Evolutionary conservation across 2,797 vertebrate species (phyloP).

Genomic region (Acanthiza pusilla): DNA sequence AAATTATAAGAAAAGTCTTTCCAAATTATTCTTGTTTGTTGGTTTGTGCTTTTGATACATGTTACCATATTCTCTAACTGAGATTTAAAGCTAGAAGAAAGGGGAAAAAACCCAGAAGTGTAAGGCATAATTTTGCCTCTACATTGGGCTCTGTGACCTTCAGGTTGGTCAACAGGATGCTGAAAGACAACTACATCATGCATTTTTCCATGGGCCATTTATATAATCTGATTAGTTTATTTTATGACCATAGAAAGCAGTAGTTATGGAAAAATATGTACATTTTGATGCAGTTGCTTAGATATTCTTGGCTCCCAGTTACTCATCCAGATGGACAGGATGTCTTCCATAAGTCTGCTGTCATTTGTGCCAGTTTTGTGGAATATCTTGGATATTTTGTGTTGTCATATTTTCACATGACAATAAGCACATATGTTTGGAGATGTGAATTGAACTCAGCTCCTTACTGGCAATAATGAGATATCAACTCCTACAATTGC

Average conservation of each 20-base stretch:
- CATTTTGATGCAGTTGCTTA: background rate
- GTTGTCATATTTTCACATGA: background rate
- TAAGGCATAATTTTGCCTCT: background rate
- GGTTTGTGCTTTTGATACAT: background rate
- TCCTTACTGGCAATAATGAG: background rate
- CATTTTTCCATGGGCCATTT: background rate
- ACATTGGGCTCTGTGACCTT: background rate
- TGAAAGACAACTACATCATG: background rate
- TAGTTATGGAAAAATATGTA: background rate
- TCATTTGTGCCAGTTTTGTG: background rate
- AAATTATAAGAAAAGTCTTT: background rate
- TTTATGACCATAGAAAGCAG: background rate
- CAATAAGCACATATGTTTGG: background rate
- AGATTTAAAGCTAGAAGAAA: background rate
- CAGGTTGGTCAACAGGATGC: background rate
- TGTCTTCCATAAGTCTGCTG: background rate
- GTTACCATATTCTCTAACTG: background rate
- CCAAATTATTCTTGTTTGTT: background rate
- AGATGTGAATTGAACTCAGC: background rate
- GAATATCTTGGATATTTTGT: background rate
- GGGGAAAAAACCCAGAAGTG: background rate
- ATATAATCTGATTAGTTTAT: background rate
- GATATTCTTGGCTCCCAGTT: background rate
- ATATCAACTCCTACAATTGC: background rate
- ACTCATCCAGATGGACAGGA: background rate